Conservation (phyloP, 1,140 invertebrate genomes). For the Caerostris darwini region DNA sequence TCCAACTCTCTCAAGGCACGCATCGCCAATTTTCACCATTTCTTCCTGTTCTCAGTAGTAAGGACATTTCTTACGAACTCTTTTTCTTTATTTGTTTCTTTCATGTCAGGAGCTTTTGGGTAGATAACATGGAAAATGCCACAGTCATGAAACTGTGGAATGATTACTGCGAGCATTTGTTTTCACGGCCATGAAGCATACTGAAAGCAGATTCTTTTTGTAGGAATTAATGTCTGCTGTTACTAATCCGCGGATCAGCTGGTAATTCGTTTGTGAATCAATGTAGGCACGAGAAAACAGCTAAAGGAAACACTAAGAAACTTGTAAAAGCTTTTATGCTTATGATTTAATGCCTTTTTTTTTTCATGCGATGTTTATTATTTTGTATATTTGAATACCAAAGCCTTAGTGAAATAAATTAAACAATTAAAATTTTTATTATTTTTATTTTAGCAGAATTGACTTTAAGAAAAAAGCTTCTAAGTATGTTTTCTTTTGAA, state of each 20-base stretch:
- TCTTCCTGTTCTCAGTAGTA: conserved; percentile 44
- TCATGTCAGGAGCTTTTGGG: conserved; percentile 9
- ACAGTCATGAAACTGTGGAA: neutral
- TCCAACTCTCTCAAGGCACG: conserved; percentile 35
- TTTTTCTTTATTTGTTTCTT: conserved; percentile 21
- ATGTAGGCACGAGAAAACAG: neutral
- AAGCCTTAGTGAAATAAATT: too few relatives aligned
- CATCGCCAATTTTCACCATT: conserved; percentile 38
- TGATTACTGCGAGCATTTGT: neutral
- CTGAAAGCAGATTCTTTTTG: conserved; percentile 5
- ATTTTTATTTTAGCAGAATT: neutral
- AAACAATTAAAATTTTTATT: neutral
- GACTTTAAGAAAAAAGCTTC: neutral
- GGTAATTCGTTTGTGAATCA: neutral
- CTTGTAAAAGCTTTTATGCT: conserved; percentile 1
- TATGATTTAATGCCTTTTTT: neutral
- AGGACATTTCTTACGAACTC: neutral
- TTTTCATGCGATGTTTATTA: neutral
- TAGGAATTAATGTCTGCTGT: neutral
- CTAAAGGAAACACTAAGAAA: neutral
- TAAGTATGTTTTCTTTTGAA: too few relatives aligned
- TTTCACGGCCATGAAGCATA: neutral
- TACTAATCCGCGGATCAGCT: neutral
- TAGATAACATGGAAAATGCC: conserved; percentile 29
- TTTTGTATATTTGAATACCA: neutral